Percentiles rank a stretch among this genome's conserved stretches.
Conservation (phyloP, 1,140 invertebrate genomes). For the Apocrypta bakeri region DNA sequence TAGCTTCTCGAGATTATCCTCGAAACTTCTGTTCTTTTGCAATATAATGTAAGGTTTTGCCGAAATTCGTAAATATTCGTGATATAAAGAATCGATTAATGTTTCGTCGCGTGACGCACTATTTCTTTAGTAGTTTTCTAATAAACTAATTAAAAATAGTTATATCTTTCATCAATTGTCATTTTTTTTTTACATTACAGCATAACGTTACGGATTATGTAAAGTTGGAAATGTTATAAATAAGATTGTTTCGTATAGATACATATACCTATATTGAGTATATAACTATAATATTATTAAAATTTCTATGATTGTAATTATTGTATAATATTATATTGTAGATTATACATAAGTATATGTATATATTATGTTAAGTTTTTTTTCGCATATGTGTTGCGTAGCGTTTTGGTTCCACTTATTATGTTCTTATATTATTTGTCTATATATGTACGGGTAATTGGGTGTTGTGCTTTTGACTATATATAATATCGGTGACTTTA, state of each 20-base stretch:
- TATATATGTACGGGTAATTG: slow-evolving; percentile 10
- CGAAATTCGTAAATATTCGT: too few relatives aligned
- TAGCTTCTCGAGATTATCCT: too few relatives aligned
- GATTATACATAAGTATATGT: slow-evolving; percentile 5
- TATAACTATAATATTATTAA: background rate
- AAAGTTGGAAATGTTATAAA: slow-evolving; percentile 17
- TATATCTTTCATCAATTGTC: background rate
- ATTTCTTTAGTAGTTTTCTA: too few relatives aligned
- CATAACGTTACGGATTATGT: slow-evolving; percentile 39
- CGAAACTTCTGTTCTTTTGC: background rate
- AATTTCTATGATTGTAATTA: background rate
- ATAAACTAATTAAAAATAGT: background rate
- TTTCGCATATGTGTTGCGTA: slow-evolving; percentile 7
- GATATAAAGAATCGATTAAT: too few relatives aligned
- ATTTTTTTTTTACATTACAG: background rate
- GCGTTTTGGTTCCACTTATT: slow-evolving; percentile 31
- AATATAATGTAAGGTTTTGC: too few relatives aligned
- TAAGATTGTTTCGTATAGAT: background rate
- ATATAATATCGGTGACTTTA: background rate
- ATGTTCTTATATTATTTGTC: background rate
- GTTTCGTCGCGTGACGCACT: too few relatives aligned
- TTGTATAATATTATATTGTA: background rate
- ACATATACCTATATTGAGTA: background rate
- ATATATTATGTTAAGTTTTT: background rate
- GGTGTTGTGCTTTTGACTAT: slow-evolving; percentile 19